Evolutionary conservation across 2,797 vertebrate species (phyloP).

Genomic region (Numenius phaeopus): DNA sequence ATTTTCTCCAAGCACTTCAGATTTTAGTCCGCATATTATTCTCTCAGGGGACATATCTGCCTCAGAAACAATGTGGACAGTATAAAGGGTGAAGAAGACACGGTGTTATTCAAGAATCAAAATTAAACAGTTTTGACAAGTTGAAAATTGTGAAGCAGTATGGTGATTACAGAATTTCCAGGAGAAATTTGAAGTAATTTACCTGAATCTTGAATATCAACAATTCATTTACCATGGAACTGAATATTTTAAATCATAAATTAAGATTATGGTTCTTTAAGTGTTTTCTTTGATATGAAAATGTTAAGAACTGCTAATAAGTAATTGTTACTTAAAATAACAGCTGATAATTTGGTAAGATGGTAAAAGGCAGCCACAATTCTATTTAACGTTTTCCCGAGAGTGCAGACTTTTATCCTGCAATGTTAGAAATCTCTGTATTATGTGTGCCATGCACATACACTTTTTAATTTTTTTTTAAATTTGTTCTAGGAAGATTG

Average conservation of each 20-base stretch:
- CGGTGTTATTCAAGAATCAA: not conserved
- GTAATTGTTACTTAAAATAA: not conserved
- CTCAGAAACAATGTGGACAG: not conserved
- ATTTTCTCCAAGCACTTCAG: not conserved
- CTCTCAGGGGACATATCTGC: not conserved
- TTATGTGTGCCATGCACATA: not conserved
- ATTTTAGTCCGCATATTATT: not conserved
- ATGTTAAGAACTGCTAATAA: not conserved
- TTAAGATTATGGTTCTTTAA: not conserved
- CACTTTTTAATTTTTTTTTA: not conserved
- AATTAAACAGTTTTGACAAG: not conserved
- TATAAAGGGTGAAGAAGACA: not conserved
- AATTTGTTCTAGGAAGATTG: not conserved
- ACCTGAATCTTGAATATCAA: not conserved
- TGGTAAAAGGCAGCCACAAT: not conserved
- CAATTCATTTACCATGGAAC: not conserved
- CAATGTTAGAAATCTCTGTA: not conserved
- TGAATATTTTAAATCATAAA: not conserved
- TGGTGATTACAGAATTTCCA: not conserved
- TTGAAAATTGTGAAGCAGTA: not conserved
- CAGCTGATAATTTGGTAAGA: not conserved
- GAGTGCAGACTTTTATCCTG: not conserved
- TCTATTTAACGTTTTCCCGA: not conserved
- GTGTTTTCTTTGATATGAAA: not conserved
- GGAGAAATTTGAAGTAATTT: not conserved